A percentile compares a stretch with the other conserved stretches of the same genome.
Evolutionary conservation across 2,888 invertebrate genomes (phyloP).

Genomic region (Stenichneumon culpator): DNA sequence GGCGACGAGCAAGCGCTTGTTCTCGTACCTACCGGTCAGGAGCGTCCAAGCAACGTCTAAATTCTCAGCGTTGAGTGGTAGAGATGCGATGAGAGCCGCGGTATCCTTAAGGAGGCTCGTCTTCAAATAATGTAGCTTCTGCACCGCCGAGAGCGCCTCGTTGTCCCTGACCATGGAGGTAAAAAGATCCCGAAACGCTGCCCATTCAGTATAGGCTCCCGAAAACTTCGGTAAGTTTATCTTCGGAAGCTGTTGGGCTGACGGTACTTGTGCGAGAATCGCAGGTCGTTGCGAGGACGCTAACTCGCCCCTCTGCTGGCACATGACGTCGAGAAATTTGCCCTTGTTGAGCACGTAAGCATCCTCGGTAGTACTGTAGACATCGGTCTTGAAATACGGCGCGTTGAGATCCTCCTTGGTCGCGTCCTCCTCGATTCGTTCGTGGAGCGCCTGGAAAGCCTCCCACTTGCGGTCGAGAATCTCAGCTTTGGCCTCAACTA

Average conservation of each 20-base stretch:
- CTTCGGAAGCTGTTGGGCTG: conserved; percentile 51
- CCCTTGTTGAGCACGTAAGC: no score
- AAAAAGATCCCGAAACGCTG: conserved; percentile 66
- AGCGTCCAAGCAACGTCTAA: not conserved
- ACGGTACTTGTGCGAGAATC: no score
- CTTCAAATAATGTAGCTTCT: not conserved
- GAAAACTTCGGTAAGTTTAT: conserved; percentile 62
- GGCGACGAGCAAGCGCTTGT: not conserved
- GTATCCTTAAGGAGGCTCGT: not conserved
- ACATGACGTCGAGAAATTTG: no score
- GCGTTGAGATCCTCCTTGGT: no score
- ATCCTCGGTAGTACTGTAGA: no score
- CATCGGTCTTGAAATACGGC: no score
- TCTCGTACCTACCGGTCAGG: not conserved
- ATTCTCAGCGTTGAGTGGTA: not conserved
- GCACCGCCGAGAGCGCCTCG: not conserved
- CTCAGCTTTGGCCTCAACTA: no score
- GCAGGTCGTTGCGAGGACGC: no score
- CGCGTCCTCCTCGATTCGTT: no score
- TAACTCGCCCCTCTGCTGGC: no score
- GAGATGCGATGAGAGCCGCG: not conserved
- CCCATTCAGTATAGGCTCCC: conserved; percentile 67
- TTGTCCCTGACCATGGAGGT: conserved; percentile 54
- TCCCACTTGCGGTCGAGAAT: no score
- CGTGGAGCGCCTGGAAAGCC: no score